Evolutionary conservation across 2,888 invertebrate genomes (phyloP), one percentile per base, ranked within the genome.

Genomic region (Metellina segmentata): DNA sequence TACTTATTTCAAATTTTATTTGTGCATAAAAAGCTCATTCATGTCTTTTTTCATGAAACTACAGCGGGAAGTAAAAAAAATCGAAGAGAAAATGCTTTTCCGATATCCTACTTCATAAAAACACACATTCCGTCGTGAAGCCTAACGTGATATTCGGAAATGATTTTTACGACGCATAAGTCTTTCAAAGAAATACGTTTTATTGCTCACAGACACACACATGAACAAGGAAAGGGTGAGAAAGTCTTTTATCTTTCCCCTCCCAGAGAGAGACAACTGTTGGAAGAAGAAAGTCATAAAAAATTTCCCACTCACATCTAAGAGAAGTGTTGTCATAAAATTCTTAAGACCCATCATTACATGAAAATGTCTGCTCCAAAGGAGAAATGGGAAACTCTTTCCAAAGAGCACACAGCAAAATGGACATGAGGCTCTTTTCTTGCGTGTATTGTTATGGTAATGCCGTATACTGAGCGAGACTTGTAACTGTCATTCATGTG

Each of bases 281-380:
- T 49, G 49, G 69, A 19, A 61, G 61, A 75, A 48, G 48, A 85
- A 52, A 34, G 85, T 85, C 75, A 19, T 75, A 85, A 75, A 75
- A 72, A 75, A 72, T 85, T 19, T 20, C 20, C 52, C 20, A 19
- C n/a, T n/a, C 85, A n/a, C 85, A 72, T 53, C 48, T 74, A 53
- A 75, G 20, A 52, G 74, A 85, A 75, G 85, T 61, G 75, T 75
- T 49, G 75, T 85, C 85, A 61, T 85, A 85, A 85, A 85, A 75
- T 85, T 61, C 85, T 74, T 75, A 85, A 85, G 74, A 53, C 75
- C 82, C 49, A 75, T 85, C 85, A 85, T 85, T 85, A 85, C 75
- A 51, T 34, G 70, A 49, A 61, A 85, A 85, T 85, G 75, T 53
- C 48, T 75, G 61, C 61, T 20, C 61, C 34, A 16, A 74, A 61